A percentile compares a stretch with the other conserved stretches of the same genome.
phyloP scores from a whole-genome alignment of 2,797 vertebrate species.

The Smutsia temminckii region DNA sequence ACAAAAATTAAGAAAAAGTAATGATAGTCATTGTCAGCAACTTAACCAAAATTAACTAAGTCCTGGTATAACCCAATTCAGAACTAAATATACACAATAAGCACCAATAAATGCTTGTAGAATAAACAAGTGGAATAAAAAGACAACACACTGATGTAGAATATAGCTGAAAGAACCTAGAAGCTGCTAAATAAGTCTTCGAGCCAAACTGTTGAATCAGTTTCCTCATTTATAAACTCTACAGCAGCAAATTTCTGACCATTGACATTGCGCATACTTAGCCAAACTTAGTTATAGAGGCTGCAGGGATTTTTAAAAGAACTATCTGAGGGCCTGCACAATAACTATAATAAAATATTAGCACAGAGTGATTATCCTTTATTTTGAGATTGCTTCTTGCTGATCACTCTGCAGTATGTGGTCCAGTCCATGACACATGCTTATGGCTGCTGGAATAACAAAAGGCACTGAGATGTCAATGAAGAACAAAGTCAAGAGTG shows the following conservation, averaged over 20 bases:
- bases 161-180: neutral
- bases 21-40: neutral
- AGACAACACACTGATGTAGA: neutral
- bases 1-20: neutral
- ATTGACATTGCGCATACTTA: neutral
- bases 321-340: neutral
- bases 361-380: neutral
- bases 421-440: neutral
- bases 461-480: neutral
- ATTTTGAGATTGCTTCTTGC: neutral
- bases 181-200: neutral
- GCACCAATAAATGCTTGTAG: neutral
- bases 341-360: neutral
- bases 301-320: neutral
- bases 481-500: neutral
- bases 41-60: conserved; percentile 8
- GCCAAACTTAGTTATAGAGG: neutral
- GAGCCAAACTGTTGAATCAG: neutral
- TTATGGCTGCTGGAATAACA: neutral
- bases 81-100: conserved; percentile 16
- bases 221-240: conserved; percentile 10
- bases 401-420: neutral
- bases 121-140: neutral
- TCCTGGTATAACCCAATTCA: neutral
- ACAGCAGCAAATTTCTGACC: neutral